phyloP scores from a whole-genome alignment of 2,113 vertebrate genomes.

The Raja brachyura region DNA sequence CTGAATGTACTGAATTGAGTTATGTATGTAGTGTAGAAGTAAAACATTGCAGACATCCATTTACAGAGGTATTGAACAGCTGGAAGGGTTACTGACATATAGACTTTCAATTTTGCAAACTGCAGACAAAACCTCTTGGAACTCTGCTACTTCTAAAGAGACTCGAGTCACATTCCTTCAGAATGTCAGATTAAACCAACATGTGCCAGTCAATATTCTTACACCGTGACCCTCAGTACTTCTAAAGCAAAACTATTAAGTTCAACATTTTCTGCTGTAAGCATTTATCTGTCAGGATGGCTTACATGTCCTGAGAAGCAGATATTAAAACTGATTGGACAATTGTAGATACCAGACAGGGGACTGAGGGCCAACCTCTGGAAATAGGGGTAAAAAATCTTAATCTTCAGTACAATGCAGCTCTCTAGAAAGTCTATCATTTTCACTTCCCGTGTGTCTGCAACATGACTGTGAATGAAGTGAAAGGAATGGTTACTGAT shows the following conservation, averaged over 20 bases:
- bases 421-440: constrained; percentile 99
- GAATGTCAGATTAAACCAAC: constrained; percentile 85
- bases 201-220: constrained; percentile 87
- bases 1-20: background rate
- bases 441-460: constrained; percentile 88
- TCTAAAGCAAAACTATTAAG: constrained; percentile 92
- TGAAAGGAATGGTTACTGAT: constrained; percentile 87
- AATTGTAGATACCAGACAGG: constrained; percentile 88
- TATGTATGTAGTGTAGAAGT: background rate
- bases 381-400: constrained; percentile 96
- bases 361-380: constrained; percentile 78
- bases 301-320: constrained; percentile 86
- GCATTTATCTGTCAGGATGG: constrained; percentile 86
- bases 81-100: background rate
- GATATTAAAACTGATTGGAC: constrained; percentile 95
- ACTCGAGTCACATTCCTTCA: constrained; percentile 64
- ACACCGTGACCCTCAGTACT: constrained; percentile 82
- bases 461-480: constrained; percentile 86
- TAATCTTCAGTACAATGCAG: constrained; percentile 97
- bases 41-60: background rate
- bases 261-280: constrained; percentile 88
- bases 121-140: constrained; percentile 39
- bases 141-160: constrained; percentile 65
- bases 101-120: constrained; percentile 29
- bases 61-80: background rate